These are phyloP conservation scores for Asarcornis scutulata DNA, from an alignment of 2,113 vertebrate species.

Conservation along the genomic window DNA sequence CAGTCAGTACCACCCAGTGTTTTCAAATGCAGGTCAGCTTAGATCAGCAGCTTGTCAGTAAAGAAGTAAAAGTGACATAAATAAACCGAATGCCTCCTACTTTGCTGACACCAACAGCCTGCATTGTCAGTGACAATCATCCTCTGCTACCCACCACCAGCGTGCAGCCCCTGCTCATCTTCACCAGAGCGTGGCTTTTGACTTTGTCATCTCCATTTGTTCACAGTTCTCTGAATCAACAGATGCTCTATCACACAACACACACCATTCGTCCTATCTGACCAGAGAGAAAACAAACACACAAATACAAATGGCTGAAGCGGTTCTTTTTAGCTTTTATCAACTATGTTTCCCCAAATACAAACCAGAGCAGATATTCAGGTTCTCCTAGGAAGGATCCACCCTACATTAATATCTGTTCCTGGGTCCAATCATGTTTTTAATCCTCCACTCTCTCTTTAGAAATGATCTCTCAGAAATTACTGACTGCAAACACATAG, in stretches of 20 bases:
- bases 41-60: conserved; percentile 17
- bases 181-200: neutral
- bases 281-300: neutral
- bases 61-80: conserved; percentile 1
- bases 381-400: neutral
- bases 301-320: neutral
- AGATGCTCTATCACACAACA: neutral
- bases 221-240: conserved; percentile 20
- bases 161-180: neutral
- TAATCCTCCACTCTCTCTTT: neutral
- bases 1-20: neutral
- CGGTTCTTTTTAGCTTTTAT: neutral
- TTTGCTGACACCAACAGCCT: neutral
- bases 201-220: neutral
- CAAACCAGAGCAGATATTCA: fast-evolving
- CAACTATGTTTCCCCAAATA: neutral
- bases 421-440: neutral
- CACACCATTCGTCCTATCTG: neutral
- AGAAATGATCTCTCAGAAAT: neutral
- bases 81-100: neutral
- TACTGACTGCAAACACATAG: neutral
- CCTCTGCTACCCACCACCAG: neutral
- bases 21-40: conserved; percentile 21
- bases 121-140: neutral
- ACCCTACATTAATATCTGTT: neutral